Evolutionary conservation across 2,113 vertebrate genomes (phyloP), one percentile per base, ranked within the genome.

Genomic region (Uria lomvia): DNA sequence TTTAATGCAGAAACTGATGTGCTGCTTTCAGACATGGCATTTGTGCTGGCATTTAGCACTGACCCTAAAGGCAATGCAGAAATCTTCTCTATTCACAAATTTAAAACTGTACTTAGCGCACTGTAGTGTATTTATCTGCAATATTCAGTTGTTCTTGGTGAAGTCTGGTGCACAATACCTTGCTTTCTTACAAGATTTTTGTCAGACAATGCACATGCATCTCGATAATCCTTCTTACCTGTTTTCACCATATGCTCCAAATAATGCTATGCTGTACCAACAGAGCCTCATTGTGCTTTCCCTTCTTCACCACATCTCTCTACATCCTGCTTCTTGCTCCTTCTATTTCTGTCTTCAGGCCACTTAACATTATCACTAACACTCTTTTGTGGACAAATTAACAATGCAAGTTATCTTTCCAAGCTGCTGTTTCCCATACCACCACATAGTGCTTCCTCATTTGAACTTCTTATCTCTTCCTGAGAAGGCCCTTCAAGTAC

Each of bases 351-450:
- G 88, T 86, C 32, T 66, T 82, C 42, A 79, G 59, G 26, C 67
- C 93, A 88, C 89, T 94, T 88, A 85, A 56, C 49, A 32, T 91
- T 96, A 94, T 92, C 47, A 0, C 71, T 91, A 95, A 74, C 55
- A 34, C 59, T 67, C 66, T 87, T 79, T 67, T 90, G 75, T 71
- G 63, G 67, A 62, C 84, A 96, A 96, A 88, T 95, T 92, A 90
- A 93, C 81, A 86, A 86, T 40, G 12, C 40, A 75, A 62, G 13
- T 90, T 96, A 96, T 96, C 94, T 79, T 94, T 80, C 67, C 49
- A 77, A 94, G 79, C 79, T 91, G 77, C 83, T 91, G 93, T 82
- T 97, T 97, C 94, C 92, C 81, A 74, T 86, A 86, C 27, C 12
- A 3, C 59, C 2, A 10, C 74, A 75, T 1, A 86, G 23, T 59